These are phyloP conservation scores for Yponomeuta plumbellus DNA, from an alignment of 2,888 invertebrate genomes.

Conservation along the genomic window DNA sequence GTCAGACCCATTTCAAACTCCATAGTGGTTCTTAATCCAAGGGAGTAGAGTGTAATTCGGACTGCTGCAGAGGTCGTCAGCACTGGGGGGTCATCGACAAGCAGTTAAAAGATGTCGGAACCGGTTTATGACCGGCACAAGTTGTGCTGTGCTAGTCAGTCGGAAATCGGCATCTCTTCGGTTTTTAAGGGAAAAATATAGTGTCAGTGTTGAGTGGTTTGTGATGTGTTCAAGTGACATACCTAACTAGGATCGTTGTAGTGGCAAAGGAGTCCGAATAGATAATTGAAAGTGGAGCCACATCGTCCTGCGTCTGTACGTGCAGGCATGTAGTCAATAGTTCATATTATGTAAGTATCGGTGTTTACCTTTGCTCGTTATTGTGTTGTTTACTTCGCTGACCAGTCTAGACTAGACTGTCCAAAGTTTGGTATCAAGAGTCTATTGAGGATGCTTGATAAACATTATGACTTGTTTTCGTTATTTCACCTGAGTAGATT, in stretches of 20 bases:
- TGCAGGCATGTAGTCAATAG: background rate
- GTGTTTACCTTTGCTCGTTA: background rate
- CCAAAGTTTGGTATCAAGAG: no score
- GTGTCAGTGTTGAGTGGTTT: background rate
- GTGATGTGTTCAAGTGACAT: background rate
- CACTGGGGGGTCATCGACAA: background rate
- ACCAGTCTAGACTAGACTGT: background rate
- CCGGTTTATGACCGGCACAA: background rate
- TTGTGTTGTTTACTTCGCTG: background rate
- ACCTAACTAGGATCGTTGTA: background rate
- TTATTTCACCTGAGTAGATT: no score
- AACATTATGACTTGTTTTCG: no score
- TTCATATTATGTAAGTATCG: no score
- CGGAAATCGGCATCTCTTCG: background rate
- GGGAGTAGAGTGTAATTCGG: background rate
- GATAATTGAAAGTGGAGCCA: conserved; percentile 9
- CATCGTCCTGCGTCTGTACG: background rate
- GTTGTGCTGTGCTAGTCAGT: background rate
- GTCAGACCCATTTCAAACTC: background rate
- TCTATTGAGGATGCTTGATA: no score
- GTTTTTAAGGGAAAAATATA: background rate
- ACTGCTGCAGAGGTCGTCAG: background rate
- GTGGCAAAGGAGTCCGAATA: conserved; percentile 6
- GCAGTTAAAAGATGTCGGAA: background rate
- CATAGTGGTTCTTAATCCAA: background rate